Conservation (phyloP, 2,888 invertebrate species). For the Ornithoptera alexandrae region DNA sequence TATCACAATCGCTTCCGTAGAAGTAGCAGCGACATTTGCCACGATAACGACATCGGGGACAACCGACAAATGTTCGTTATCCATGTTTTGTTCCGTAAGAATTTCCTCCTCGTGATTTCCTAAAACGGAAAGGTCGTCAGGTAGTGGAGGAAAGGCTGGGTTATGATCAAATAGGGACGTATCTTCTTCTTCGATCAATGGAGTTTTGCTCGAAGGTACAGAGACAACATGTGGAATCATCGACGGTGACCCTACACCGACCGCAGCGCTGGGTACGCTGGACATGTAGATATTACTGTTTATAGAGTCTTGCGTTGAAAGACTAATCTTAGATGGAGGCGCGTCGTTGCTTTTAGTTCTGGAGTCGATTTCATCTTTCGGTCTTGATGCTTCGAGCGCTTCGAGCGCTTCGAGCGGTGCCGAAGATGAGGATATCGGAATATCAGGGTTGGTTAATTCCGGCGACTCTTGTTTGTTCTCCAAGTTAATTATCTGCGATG, state of each 20-base stretch:
- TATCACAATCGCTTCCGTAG: constrained; percentile 37
- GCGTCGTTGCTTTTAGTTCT: constrained; percentile 45
- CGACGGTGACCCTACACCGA: constrained; percentile 51
- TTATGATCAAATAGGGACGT: constrained; percentile 60
- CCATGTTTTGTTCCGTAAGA: constrained; percentile 55
- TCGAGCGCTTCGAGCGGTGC: constrained; percentile 36
- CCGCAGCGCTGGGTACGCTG: constrained; percentile 48
- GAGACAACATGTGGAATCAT: constrained; percentile 42
- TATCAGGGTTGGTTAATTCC: constrained; percentile 48
- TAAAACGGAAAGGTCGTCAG: constrained; percentile 66
- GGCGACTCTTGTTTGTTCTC: constrained; percentile 50
- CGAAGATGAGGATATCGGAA: constrained; percentile 45
- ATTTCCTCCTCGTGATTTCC: constrained; percentile 69
- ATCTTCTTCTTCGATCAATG: constrained; percentile 68
- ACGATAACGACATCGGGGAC: constrained; percentile 47
- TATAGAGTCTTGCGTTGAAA: constrained; percentile 62
- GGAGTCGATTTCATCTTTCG: constrained; percentile 29
- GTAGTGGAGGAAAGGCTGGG: constrained; percentile 72
- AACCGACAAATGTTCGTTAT: constrained; percentile 49
- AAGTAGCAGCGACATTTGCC: constrained; percentile 43
- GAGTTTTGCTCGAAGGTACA: constrained; percentile 49
- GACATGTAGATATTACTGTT: constrained; percentile 59
- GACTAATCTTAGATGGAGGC: constrained; percentile 65
- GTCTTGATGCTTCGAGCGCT: constrained; percentile 39
- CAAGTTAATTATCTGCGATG: constrained; percentile 39